These are phyloP conservation scores for Branchinecta lynchi DNA, from an alignment of 1,140 invertebrate species.

Conservation along the genomic window DNA sequence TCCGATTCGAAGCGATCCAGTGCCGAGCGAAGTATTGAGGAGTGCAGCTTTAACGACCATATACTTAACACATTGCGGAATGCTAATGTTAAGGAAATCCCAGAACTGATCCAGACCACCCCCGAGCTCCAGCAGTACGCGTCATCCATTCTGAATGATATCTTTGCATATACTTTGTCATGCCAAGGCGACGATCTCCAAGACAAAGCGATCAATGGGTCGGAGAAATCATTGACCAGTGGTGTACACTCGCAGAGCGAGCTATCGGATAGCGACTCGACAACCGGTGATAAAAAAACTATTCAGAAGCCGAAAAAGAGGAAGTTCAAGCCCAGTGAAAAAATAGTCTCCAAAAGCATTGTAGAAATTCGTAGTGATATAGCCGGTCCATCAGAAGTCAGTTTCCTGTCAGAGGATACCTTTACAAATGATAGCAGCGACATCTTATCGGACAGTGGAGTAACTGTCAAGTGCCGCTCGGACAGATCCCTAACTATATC, in stretches of 20 bases:
- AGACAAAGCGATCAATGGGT: not conserved
- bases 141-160: not conserved
- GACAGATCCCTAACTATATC: not conserved
- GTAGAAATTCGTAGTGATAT: not conserved
- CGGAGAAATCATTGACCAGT: not conserved
- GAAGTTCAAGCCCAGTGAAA: not conserved
- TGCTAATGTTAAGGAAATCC: not conserved
- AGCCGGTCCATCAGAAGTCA: not conserved
- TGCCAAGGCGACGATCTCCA: not conserved
- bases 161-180: not conserved
- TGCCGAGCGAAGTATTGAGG: slow-evolving; percentile 25
- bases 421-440: not conserved
- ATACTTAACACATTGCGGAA: slow-evolving; percentile 14
- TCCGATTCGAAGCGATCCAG: slow-evolving; percentile 24
- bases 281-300: not conserved
- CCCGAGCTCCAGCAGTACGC: not conserved
- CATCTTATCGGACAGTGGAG: not conserved
- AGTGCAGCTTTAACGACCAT: slow-evolving; percentile 23
- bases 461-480: not conserved
- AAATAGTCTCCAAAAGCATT: not conserved
- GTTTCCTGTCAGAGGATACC: not conserved
- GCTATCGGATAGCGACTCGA: not conserved
- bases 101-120: not conserved
- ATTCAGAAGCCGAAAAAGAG: not conserved
- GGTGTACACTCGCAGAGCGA: not conserved